phyloP scores from a whole-genome alignment of 2,888 invertebrate species.

The Orchestes rusci region DNA sequence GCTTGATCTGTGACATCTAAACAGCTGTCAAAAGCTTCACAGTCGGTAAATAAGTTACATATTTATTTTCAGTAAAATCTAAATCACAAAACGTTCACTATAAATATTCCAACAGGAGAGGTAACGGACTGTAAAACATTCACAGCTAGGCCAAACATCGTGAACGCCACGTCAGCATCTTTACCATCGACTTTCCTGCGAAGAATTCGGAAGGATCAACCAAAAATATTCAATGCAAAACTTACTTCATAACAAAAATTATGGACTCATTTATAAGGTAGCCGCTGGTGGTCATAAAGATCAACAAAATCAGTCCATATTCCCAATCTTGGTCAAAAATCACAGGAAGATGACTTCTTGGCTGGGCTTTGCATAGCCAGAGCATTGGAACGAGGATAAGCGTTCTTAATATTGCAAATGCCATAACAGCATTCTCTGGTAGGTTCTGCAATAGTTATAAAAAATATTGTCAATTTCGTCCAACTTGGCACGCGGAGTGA shows the following conservation, averaged over 20 bases:
- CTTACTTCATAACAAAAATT: conserved; percentile 11
- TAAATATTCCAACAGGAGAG: conserved; percentile 15
- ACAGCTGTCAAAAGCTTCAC: too few relatives aligned
- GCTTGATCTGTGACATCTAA: too few relatives aligned
- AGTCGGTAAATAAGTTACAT: too few relatives aligned
- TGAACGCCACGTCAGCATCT: conserved; percentile 13
- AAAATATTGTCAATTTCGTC: too few relatives aligned
- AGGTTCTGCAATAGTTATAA: conserved; percentile 9
- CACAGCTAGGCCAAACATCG: conserved; percentile 5
- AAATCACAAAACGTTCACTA: conserved; percentile 14
- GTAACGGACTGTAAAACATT: not conserved
- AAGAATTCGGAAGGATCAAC: conserved; percentile 1
- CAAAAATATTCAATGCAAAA: not conserved
- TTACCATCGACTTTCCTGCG: conserved; percentile 6
- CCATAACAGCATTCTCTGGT: conserved; percentile 9
- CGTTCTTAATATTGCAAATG: conserved; percentile 21
- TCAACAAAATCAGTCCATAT: conserved; percentile 21
- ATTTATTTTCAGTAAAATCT: too few relatives aligned
- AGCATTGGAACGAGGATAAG: conserved; percentile 21
- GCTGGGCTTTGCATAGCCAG: conserved; percentile 18
- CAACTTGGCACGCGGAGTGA: too few relatives aligned
- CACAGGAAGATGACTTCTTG: conserved; percentile 14
- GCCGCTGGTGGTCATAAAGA: conserved; percentile 21
- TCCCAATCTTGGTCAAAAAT: conserved; percentile 18
- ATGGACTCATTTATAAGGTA: conserved; percentile 7